Base-by-base conservation (phyloP, 1,140 invertebrate species). In the Brachionus calyciflorus region DNA sequence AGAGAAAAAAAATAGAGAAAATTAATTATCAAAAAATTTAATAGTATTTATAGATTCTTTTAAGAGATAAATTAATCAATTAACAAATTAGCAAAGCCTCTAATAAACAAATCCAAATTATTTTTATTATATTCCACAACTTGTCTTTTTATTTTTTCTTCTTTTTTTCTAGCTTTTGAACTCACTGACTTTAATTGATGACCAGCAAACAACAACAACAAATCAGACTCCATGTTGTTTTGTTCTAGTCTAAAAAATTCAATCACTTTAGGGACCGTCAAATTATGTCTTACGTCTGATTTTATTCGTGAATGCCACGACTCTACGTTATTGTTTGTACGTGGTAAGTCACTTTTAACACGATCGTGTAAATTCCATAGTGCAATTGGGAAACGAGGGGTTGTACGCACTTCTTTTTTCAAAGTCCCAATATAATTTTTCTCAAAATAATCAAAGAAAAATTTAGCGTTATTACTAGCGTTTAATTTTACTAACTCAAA, bases 181-280 rank as follows among this genome's bases (percentile, higher is more conserved):
- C 33, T 37, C 33, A 37, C 3, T 37, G 33, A 37, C 33, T 37
- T 37, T 37, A 37, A 37, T 37, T 37, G 33, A 37, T 37, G 3
- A 37, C 33, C 33, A 5, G 33, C 3, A 37, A 37, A 37, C 3
- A 37, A 37, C 33, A 37, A 37, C 33, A 37, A 37, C 33, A 60
- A 37, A 60, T 60, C 55, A 2, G 55, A 33, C n/a, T 60, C 55
- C 28, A 60, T 60, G 33, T 60, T 60, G n/a, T 30, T 60, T 60
- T 60, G 55, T 30, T 60, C 55, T 7, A 17, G 5, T n/a, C 55
- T 9, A 60, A 60, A 30, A 33, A 60, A 17, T 17, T 60, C 55
- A 60, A 60, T n/a, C 30, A 60, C 55, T 60, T 60, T 60, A 37
- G 28, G 7, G 17, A 60, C 33, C 12, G 55, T 60, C 17, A 60